Conservation (phyloP, 1,140 invertebrate species). For the Rhizoglyphus robini region DNA sequence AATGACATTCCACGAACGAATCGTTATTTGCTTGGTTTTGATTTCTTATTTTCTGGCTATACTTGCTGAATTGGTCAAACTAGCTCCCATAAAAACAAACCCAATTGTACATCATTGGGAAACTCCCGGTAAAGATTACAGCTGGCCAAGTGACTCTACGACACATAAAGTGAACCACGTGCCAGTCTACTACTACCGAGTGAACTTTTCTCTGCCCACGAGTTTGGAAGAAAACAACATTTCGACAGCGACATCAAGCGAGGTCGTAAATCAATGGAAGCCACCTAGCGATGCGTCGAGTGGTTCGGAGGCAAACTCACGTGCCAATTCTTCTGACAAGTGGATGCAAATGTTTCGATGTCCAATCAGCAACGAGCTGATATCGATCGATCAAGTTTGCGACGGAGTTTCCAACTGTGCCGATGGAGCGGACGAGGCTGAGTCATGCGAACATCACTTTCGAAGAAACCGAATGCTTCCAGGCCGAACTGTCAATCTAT, state of each 20-base stretch:
- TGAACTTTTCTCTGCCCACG: neutral
- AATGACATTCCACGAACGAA: too few relatives aligned
- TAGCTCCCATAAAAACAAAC: too few relatives aligned
- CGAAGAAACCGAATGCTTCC: neutral
- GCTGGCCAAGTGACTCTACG: too few relatives aligned
- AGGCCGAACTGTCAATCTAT: neutral
- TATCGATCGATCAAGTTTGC: conserved; percentile 4
- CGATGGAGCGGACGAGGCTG: neutral
- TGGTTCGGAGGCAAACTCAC: neutral
- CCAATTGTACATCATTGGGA: too few relatives aligned
- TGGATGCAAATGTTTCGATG: neutral
- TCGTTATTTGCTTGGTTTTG: too few relatives aligned
- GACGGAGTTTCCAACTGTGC: neutral
- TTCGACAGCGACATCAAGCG: neutral
- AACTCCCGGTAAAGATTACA: too few relatives aligned
- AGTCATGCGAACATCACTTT: neutral
- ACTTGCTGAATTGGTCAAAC: too few relatives aligned
- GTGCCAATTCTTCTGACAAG: neutral
- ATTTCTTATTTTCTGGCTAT: too few relatives aligned
- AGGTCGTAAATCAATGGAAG: neutral
- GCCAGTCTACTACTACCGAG: neutral
- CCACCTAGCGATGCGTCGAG: neutral
- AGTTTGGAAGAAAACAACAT: neutral
- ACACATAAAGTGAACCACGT: neutral
- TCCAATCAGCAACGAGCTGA: conserved; percentile 8